Percentiles rank a stretch among this genome's conserved stretches.
Conservation (phyloP, 2,888 invertebrate species). For the Parochlus steinenii region DNA sequence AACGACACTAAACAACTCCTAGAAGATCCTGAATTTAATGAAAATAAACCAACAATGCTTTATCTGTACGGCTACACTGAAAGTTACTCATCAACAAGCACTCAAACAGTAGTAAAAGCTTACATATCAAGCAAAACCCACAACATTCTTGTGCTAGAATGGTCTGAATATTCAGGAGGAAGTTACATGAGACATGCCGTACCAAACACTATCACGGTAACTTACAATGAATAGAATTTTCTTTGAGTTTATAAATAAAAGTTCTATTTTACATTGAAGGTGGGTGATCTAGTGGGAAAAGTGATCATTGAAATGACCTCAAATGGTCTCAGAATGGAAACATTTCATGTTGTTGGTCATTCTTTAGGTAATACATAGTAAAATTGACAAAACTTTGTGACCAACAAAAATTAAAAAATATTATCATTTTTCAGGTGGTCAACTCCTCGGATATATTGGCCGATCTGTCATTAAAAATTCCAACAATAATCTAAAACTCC, state of each 20-base stretch:
- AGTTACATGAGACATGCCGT: slow-evolving; percentile 42
- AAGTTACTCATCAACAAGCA: slow-evolving; percentile 3
- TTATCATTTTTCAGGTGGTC: slow-evolving; percentile 36
- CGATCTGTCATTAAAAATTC: slow-evolving; percentile 17
- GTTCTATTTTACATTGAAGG: too few species aligned
- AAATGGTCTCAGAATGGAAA: slow-evolving; percentile 27
- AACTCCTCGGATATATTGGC: slow-evolving; percentile 34
- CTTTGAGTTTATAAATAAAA: too few species aligned
- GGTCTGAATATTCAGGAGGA: slow-evolving; percentile 37
- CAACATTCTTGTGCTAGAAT: slow-evolving; percentile 33
- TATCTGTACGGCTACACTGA: slow-evolving; percentile 10
- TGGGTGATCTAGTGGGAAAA: slow-evolving; percentile 7
- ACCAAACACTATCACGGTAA: too few species aligned
- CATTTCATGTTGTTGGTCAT: slow-evolving; percentile 33
- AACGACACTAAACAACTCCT: slow-evolving; percentile 3
- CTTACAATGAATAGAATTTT: too few species aligned
- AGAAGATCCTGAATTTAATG: slow-evolving; percentile 1
- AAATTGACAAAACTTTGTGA: too few species aligned
- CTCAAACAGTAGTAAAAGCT: slow-evolving; percentile 30
- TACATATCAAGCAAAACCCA: slow-evolving; percentile 32
- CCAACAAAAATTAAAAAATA: too few species aligned
- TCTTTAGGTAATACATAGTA: too few species aligned
- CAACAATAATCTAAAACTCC: slow-evolving; percentile 16
- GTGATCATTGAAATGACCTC: slow-evolving; percentile 21
- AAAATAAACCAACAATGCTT: slow-evolving; percentile 4